Conservation (phyloP, 1,140 invertebrate species). For the Lordiphosa collinella region DNA sequence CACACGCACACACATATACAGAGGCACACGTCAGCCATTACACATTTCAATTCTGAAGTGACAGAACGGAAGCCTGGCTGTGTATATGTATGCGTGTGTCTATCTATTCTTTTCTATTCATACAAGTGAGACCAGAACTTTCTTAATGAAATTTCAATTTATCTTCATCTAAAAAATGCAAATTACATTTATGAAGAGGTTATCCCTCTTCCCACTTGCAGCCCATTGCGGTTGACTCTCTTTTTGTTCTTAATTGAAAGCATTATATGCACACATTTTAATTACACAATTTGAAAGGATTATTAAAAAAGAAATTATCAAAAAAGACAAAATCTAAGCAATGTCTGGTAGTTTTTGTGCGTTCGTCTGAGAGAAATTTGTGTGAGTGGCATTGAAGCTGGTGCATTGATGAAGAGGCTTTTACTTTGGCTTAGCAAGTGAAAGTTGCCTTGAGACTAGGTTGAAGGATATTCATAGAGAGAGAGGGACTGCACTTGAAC, state of each 20-base stretch:
- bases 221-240: slow-evolving; percentile 2
- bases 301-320: slow-evolving; percentile 14
- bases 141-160: slow-evolving; percentile 77
- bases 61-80: slow-evolving; percentile 12
- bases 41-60: slow-evolving; percentile 70
- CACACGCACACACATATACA: slow-evolving; percentile 1
- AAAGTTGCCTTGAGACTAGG: slow-evolving; percentile 47
- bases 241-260: slow-evolving; percentile 46
- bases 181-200: slow-evolving; percentile 55
- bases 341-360: too few species aligned
- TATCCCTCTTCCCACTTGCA: slow-evolving; percentile 23
- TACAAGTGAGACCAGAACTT: slow-evolving; percentile 43
- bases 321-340: slow-evolving; percentile 14
- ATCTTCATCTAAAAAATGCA: slow-evolving; percentile 47
- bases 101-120: slow-evolving; percentile 12
- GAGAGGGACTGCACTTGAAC: slow-evolving; percentile 19
- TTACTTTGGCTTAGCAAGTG: slow-evolving; percentile 24
- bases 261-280: slow-evolving; percentile 73
- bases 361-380: too few species aligned
- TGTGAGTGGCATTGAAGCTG: slow-evolving; percentile 21
- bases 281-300: slow-evolving; percentile 63
- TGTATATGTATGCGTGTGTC: slow-evolving; percentile 5
- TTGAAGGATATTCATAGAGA: slow-evolving; percentile 7
- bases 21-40: slow-evolving; percentile 54
- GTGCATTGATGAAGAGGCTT: slow-evolving; percentile 23